Conservation (phyloP, 1,140 invertebrate species). For the Steinernema khuongi region DNA sequence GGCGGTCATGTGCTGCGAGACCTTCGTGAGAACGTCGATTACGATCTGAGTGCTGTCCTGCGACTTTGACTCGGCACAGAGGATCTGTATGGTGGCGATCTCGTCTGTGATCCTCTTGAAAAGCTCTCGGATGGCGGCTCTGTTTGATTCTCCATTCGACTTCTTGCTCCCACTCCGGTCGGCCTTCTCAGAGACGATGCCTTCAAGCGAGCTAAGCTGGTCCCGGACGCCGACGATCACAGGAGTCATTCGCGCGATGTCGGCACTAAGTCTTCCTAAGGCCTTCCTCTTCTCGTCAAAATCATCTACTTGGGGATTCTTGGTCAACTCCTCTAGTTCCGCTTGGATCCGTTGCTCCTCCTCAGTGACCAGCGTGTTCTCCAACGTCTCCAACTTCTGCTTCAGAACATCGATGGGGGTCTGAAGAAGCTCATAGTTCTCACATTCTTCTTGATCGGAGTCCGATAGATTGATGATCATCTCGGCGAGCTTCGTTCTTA, state of each 20-base stretch:
- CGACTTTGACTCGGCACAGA: conserved; percentile 39
- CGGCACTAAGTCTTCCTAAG: conserved; percentile 24
- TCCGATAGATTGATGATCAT: conserved; percentile 52
- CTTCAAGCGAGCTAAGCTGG: conserved; percentile 44
- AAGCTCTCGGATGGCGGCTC: conserved; percentile 41
- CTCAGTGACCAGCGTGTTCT: conserved; percentile 36
- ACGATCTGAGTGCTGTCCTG: conserved; percentile 45
- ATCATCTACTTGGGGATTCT: conserved; percentile 31
- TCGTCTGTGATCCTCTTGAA: conserved; percentile 46
- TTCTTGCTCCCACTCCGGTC: conserved; percentile 26
- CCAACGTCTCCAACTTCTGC: conserved; percentile 37
- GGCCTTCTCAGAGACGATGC: conserved; percentile 30
- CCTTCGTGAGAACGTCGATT: conserved; percentile 43
- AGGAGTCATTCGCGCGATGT: conserved; percentile 50
- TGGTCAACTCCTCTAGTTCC: conserved; percentile 26
- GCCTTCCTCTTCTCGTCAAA: conserved; percentile 19
- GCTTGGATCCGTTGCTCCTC: conserved; percentile 39
- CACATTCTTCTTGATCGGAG: conserved; percentile 21
- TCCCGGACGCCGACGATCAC: conserved; percentile 46
- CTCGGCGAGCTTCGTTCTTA: conserved; percentile 48
- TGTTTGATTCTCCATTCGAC: conserved; percentile 27
- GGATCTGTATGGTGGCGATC: conserved; percentile 49
- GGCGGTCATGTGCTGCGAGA: conserved; percentile 35
- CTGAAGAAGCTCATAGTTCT: conserved; percentile 35
- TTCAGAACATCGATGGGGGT: conserved; percentile 44